These are phyloP conservation scores for Cololabis saira DNA, from an alignment of 2,113 vertebrate species.

Conservation along the genomic window DNA sequence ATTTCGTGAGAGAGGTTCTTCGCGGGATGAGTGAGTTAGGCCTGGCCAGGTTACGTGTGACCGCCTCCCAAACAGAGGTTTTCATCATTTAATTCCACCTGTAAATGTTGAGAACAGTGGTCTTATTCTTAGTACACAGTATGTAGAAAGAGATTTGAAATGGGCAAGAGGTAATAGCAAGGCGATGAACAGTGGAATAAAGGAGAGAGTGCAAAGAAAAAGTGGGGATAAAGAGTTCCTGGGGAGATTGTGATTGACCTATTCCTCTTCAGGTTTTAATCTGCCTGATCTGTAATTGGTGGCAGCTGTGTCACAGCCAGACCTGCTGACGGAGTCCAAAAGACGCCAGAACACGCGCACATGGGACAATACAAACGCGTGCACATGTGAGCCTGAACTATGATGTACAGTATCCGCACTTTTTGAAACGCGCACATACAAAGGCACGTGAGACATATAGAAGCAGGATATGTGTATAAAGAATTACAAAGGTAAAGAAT, in stretches of 20 bases:
- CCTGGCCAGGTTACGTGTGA: no score
- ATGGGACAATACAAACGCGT: no score
- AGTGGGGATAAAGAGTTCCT: constrained; percentile 30
- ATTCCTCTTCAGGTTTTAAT: constrained; percentile 57
- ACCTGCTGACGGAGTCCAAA: constrained; percentile 25
- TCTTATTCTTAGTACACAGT: no score
- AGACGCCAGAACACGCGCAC: neutral
- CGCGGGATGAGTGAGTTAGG: no score
- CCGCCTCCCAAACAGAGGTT: no score
- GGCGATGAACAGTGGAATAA: neutral
- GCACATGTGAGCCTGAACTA: no score
- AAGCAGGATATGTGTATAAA: neutral
- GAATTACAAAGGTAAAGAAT: constrained; percentile 11
- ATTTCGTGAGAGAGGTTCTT: no score
- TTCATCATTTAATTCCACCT: no score
- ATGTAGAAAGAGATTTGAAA: no score
- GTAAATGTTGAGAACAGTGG: no score
- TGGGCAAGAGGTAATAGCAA: no score
- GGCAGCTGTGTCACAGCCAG: constrained; percentile 56
- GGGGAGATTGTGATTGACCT: constrained; percentile 61
- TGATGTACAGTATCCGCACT: no score
- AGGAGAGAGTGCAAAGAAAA: neutral
- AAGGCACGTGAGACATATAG: neutral
- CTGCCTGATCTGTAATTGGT: constrained; percentile 64
- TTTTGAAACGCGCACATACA: constrained; percentile 1